These are phyloP conservation scores for Salvator merianae DNA, from an alignment of 2,113 vertebrate genomes.

Conservation along the genomic window DNA sequence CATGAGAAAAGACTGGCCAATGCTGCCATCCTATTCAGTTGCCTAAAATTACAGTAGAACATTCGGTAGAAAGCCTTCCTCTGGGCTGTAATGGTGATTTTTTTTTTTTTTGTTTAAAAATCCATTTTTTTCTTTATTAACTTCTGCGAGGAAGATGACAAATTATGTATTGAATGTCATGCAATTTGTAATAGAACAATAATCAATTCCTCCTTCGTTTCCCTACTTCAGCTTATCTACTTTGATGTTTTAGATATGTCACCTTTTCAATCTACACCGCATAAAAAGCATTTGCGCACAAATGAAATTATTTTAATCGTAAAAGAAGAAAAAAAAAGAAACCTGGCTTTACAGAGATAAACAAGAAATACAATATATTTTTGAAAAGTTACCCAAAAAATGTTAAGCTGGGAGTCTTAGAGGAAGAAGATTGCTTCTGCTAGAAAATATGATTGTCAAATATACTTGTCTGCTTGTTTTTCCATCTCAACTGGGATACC, in stretches of 20 bases:
- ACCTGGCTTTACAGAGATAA: background rate
- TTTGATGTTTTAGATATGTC: background rate
- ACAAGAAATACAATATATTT: conserved; percentile 13
- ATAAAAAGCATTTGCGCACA: background rate
- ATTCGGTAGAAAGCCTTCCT: background rate
- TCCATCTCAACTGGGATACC: background rate
- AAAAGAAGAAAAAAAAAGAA: background rate
- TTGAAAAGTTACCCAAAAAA: background rate
- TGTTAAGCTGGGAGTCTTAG: background rate
- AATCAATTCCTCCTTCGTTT: too few relatives aligned
- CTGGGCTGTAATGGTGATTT: background rate
- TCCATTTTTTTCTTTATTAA: background rate
- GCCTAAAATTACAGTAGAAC: background rate
- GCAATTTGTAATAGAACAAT: background rate
- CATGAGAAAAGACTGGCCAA: too few relatives aligned
- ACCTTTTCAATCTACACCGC: background rate
- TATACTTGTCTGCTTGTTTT: background rate
- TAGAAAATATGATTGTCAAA: conserved; percentile 11
- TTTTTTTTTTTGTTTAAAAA: background rate
- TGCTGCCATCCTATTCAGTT: background rate
- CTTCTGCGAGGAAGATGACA: background rate
- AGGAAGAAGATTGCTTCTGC: background rate
- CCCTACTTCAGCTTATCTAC: too few relatives aligned
- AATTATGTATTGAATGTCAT: background rate
- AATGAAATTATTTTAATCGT: conserved; percentile 18